Percentiles rank a stretch among this genome's conserved stretches.
phyloP scores from a whole-genome alignment of 2,113 vertebrate species.

The Mastomys natalensis region DNA sequence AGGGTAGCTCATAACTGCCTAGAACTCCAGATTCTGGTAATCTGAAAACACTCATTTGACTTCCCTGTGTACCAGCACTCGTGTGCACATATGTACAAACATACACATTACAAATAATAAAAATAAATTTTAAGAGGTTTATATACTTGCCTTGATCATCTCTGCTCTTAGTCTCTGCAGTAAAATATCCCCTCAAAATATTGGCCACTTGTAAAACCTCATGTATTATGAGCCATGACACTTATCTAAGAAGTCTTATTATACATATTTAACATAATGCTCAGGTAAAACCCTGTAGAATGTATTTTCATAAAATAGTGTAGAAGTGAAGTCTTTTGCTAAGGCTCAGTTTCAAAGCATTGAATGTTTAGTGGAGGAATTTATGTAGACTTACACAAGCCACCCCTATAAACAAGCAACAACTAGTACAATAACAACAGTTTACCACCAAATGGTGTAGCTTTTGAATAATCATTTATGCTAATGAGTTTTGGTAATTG shows the following conservation, averaged over 20 bases:
- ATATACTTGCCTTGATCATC: background rate
- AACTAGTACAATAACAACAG: background rate
- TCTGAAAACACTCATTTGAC: background rate
- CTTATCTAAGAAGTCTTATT: background rate
- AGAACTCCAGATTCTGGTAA: too few relatives aligned
- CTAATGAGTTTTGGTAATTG: constrained; percentile 11
- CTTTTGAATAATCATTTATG: constrained; percentile 46
- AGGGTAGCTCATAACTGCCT: too few relatives aligned
- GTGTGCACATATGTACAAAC: too few relatives aligned
- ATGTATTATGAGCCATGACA: background rate
- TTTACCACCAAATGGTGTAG: background rate
- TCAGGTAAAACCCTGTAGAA: background rate
- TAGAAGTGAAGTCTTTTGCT: background rate
- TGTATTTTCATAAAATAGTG: background rate
- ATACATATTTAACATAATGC: background rate
- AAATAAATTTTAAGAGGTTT: background rate
- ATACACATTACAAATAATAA: background rate
- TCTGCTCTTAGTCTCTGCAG: accelerated
- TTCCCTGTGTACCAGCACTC: too few relatives aligned
- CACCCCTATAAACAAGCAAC: background rate
- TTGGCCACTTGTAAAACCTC: background rate
- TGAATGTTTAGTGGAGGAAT: background rate
- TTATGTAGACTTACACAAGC: background rate
- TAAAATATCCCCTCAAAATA: background rate
- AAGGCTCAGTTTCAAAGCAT: background rate